Conservation (phyloP, 2,113 vertebrate genomes). For the Carollia perspicillata region DNA sequence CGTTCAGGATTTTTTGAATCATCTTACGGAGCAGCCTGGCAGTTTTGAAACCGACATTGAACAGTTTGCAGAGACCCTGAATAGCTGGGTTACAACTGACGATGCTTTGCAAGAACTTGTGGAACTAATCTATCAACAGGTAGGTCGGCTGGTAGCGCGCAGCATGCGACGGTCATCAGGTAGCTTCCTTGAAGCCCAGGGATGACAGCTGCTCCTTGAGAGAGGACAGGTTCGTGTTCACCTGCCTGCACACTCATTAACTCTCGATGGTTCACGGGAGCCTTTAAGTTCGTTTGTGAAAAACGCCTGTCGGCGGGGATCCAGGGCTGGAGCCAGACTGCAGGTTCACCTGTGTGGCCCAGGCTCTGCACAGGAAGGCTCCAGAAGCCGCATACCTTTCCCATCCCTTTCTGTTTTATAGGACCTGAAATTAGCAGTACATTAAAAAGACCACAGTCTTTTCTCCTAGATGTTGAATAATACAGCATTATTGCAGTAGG, state of each 20-base stretch:
- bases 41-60: slow-evolving; percentile 94
- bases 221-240: neutral
- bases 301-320: neutral
- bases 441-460: neutral
- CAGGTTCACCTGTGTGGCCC: neutral
- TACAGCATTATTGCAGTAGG: neutral
- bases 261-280: neutral
- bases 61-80: slow-evolving; percentile 88
- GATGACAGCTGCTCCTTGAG: neutral
- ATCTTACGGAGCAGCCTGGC: slow-evolving; percentile 92
- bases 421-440: neutral
- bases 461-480: neutral
- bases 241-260: neutral
- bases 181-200: neutral
- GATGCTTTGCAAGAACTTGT: slow-evolving; percentile 91
- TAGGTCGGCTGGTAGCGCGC: slow-evolving; percentile 53
- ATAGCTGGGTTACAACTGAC: slow-evolving; percentile 89
- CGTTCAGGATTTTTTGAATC: slow-evolving; percentile 91
- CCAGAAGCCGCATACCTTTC: no score
- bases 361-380: neutral
- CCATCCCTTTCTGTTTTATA: neutral
- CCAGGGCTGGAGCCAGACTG: neutral
- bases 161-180: accelerated
- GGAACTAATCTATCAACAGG: slow-evolving; percentile 94
- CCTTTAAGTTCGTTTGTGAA: neutral